A percentile compares a stretch with the other conserved stretches of the same genome.
phyloP scores from a whole-genome alignment of 2,888 invertebrate genomes.

The Chalcosyrphus nemorum region DNA sequence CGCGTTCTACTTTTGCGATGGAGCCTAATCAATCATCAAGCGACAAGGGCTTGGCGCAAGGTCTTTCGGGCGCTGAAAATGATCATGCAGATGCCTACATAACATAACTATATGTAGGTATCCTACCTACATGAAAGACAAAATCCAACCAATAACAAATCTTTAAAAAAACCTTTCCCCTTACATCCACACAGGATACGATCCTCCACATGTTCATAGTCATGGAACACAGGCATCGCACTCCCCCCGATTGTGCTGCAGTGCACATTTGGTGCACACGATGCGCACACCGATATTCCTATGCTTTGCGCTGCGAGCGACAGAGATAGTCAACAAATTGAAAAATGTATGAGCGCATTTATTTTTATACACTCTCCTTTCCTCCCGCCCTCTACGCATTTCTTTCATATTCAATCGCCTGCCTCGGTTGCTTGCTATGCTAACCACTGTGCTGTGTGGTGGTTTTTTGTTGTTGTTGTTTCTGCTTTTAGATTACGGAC shows the following conservation, averaged over 20 bases:
- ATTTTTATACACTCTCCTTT: constrained; percentile 43
- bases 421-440: constrained; percentile 40
- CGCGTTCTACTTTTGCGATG: constrained; percentile 43
- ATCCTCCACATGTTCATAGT: constrained; percentile 60
- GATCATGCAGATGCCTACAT: constrained; percentile 40
- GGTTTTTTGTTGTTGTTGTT: constrained; percentile 53
- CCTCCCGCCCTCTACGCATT: constrained; percentile 58
- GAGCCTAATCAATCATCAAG: constrained; percentile 36
- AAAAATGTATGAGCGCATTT: constrained; percentile 62
- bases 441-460: constrained; percentile 62
- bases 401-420: constrained; percentile 58
- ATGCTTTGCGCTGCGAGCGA: constrained; percentile 27
- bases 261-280: constrained; percentile 70
- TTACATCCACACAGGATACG: constrained; percentile 55
- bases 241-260: constrained; percentile 30
- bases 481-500: constrained; percentile 66
- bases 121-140: background rate
- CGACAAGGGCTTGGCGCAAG: constrained; percentile 52
- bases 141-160: constrained; percentile 41
- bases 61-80: constrained; percentile 36
- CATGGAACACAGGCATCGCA: constrained; percentile 54
- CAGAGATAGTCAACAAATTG: constrained; percentile 41
- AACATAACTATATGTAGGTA: background rate
- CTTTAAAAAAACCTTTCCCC: constrained; percentile 38
- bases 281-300: constrained; percentile 56